Evolutionary conservation across 2,888 invertebrate genomes (phyloP).

Genomic region (Philonicus albiceps): DNA sequence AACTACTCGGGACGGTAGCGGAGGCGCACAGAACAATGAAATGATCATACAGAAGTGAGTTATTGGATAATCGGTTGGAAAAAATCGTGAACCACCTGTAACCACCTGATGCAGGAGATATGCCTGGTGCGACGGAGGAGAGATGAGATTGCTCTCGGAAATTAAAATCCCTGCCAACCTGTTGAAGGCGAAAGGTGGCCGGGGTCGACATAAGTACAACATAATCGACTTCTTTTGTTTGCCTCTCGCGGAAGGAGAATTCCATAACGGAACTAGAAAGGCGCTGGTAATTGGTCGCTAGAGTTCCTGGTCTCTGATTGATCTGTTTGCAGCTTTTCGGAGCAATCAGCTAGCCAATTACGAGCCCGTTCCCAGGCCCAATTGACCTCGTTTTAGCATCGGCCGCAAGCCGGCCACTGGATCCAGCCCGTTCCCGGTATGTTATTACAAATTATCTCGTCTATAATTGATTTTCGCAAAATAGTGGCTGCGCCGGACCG

Average conservation of each 20-base stretch:
- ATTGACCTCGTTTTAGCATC: conserved; percentile 11
- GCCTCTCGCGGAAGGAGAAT: not conserved
- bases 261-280: conserved; percentile 13
- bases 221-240: conserved; percentile 44
- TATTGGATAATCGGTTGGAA: conserved; percentile 47
- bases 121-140: not conserved
- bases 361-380: conserved; percentile 36
- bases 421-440: not conserved
- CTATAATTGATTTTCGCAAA: conserved; percentile 28
- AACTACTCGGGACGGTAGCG: not conserved
- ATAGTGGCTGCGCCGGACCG: not conserved
- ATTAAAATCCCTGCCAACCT: conserved; percentile 38
- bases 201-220: conserved; percentile 46
- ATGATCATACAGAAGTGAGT: conserved; percentile 48
- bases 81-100: conserved; percentile 42
- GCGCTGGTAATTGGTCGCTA: conserved; percentile 25
- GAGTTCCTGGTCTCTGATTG: conserved; percentile 15
- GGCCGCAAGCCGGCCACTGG: not conserved
- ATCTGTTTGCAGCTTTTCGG: conserved; percentile 34
- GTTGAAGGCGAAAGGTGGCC: conserved; percentile 42
- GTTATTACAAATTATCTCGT: conserved; percentile 28
- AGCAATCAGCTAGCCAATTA: conserved; percentile 3
- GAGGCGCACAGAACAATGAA: conserved; percentile 45
- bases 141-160: conserved; percentile 24
- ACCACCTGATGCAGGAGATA: conserved; percentile 39